Conservation (phyloP, 2,888 invertebrate genomes). For the Drosophila birchii region DNA sequence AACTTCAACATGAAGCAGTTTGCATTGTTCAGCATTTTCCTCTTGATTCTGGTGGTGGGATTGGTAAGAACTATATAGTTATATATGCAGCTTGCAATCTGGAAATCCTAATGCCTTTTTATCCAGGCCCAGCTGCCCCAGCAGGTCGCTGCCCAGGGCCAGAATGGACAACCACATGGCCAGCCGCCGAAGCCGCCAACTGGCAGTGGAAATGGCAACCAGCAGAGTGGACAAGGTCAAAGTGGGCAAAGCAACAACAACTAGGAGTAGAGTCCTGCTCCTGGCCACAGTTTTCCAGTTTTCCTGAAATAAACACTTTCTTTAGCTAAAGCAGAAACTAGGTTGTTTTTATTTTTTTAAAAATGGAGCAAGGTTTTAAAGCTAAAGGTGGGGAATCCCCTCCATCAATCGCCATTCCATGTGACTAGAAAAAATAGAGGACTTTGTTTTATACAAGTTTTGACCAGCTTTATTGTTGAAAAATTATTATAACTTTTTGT, state of each 20-base stretch:
- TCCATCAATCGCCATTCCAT: slow-evolving; percentile 3
- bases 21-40: slow-evolving; percentile 56
- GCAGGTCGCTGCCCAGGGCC: slow-evolving; percentile 37
- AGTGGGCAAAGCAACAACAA: slow-evolving; percentile 16
- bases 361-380: neutral
- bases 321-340: slow-evolving; percentile 18
- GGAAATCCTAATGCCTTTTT: slow-evolving; percentile 6
- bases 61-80: slow-evolving; percentile 51
- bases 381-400: neutral
- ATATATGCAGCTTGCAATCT: neutral
- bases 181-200: slow-evolving; percentile 26
- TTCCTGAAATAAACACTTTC: slow-evolving; percentile 30
- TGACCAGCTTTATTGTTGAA: slow-evolving; percentile 20
- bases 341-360: neutral
- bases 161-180: slow-evolving; percentile 19
- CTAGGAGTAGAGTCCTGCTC: neutral
- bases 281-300: slow-evolving; percentile 3
- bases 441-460: slow-evolving; percentile 17
- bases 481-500: slow-evolving; percentile 21
- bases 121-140: slow-evolving; percentile 34
- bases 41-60: slow-evolving; percentile 59
- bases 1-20: slow-evolving; percentile 64
- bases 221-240: slow-evolving; percentile 42
- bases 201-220: slow-evolving; percentile 35
- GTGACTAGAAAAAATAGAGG: slow-evolving; percentile 2